These are phyloP conservation scores for Rambutsinella grinnellia DNA, from an alignment of 2,888 invertebrate species.

Conservation along the genomic window DNA sequence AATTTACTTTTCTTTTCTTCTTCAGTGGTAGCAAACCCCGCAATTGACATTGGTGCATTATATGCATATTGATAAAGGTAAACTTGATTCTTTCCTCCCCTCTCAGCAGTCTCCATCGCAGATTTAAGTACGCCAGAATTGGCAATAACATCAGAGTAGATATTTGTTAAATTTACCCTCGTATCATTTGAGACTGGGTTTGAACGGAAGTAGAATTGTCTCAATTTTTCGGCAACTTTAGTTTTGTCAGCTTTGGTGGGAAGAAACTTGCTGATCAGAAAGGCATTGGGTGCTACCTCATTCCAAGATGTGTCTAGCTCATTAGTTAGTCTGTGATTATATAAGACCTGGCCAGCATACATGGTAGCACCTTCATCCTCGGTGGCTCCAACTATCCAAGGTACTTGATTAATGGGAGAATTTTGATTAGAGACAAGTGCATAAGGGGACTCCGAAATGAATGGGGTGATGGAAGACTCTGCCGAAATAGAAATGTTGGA, in stretches of 20 bases:
- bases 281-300: not conserved
- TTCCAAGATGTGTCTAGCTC: constrained; percentile 13
- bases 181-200: not conserved
- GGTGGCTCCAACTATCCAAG: constrained; percentile 17
- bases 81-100: not conserved
- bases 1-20: not conserved
- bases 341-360: not conserved
- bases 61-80: not conserved
- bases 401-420: not conserved
- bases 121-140: not conserved
- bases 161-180: not conserved
- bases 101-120: not conserved
- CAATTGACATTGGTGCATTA: not conserved
- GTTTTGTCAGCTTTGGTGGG: not conserved
- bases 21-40: not conserved
- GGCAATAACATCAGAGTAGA: not conserved
- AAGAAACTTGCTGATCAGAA: not conserved
- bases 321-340: not conserved
- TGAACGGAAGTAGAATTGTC: not conserved
- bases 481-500: not conserved
- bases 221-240: not conserved
- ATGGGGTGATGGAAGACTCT: not conserved
- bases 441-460: not conserved
- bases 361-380: constrained; percentile 25
- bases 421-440: not conserved